Evolutionary conservation across 2,888 invertebrate species (phyloP), one percentile per base, ranked within the genome.

Genomic region (Apomyelois bistriatella): DNA sequence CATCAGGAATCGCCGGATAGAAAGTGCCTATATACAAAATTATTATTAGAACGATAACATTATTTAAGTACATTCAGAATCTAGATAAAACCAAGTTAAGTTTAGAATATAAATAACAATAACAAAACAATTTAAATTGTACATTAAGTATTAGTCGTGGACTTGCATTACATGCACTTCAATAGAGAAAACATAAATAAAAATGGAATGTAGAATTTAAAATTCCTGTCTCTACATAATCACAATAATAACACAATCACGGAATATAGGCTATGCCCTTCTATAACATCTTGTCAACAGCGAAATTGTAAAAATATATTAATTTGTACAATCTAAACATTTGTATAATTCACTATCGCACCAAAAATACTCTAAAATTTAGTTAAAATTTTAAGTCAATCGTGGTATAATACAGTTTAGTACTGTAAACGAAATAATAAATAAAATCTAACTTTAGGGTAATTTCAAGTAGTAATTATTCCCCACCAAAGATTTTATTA

Each of bases 321-420:
- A 88, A 86, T 89, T 89, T 89, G 89, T 90, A 90, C 89, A 90
- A 74, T 87, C 76, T 85, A 85, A 86, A 87, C 82, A 84, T 85
- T 89, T 88, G 87, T 88, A 89, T 74, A 89, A 85, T 88, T 89
- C 77, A 79, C 86, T 87, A 88, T 85, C 87, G 90, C 88, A 89
- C 90, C 90, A 88, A 86, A 60, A 85, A 88, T 87, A 85, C 78
- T 82, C 80, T 85, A 79, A 79, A 81, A 74, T 70, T 70, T 81
- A 72, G 62, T 70, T 75, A 70, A 22, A 70, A 66, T 74, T 74
- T 74, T 52, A 42, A 10, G 28, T 66, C 62, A 76, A 81, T 78
- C 77, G 81, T 79, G 76, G 78, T 76, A 71, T 70, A 72, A 76
- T 83, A 83, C 81, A 70, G 65, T 79, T 75, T 79, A 82, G 84